Percentiles rank a stretch among this genome's conserved stretches.
Conservation (phyloP, 2,888 invertebrate species). For the Tiliacea aurago region DNA sequence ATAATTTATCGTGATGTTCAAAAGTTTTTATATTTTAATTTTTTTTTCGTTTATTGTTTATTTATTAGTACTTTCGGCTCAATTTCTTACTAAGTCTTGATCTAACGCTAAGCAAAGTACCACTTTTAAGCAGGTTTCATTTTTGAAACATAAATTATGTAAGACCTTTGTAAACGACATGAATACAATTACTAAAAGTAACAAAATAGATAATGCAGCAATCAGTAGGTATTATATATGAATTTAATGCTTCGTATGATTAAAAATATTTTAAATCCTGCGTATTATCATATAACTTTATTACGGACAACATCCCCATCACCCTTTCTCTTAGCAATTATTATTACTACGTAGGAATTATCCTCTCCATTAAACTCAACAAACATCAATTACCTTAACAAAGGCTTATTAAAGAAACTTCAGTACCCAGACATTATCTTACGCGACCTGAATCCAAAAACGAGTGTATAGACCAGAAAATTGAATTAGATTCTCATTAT, state of each 20-base stretch:
- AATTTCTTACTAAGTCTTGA: neutral
- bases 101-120: neutral
- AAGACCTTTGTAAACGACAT: neutral
- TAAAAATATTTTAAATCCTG: neutral
- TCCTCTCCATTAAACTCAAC: neutral
- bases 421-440: conserved; percentile 9
- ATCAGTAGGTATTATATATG: neutral
- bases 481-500: conserved; percentile 48
- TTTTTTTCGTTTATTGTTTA: too few species aligned
- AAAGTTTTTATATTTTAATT: conserved; percentile 39
- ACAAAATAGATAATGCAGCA: neutral
- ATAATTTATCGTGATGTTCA: conserved; percentile 45
- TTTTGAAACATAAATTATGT: neutral
- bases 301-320: too few species aligned
- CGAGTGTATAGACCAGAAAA: conserved; percentile 27
- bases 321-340: neutral
- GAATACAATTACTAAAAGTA: neutral
- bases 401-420: conserved; percentile 23
- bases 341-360: neutral
- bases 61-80: neutral
- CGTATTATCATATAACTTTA: neutral
- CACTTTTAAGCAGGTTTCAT: neutral
- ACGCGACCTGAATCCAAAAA: conserved; percentile 29
- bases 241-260: neutral
- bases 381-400: conserved; percentile 15